These are phyloP conservation scores for Tympanuchus pallidicinctus DNA, from an alignment of 2,113 vertebrate genomes.

Conservation along the genomic window DNA sequence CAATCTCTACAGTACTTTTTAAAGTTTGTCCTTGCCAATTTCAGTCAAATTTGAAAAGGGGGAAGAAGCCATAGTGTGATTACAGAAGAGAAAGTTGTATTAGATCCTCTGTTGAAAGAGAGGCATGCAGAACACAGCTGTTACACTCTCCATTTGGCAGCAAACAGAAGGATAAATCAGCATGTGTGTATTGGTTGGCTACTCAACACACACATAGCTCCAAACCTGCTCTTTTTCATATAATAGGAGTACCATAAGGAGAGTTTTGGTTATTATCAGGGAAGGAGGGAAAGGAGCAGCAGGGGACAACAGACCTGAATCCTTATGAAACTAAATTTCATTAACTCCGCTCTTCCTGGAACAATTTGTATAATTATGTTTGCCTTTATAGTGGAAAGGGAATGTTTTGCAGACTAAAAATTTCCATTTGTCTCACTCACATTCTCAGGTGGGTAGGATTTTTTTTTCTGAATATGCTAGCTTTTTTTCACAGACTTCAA, in stretches of 20 bases:
- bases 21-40: constrained; percentile 23
- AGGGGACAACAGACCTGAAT: not conserved
- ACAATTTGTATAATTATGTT: constrained; percentile 40
- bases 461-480: not conserved
- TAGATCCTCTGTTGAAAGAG: constrained; percentile 20
- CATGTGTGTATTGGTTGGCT: not conserved
- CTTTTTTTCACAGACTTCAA: not conserved
- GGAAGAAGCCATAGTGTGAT: not conserved
- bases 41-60: constrained; percentile 2
- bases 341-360: constrained; percentile 56
- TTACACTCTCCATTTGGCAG: constrained; percentile 28
- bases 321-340: constrained; percentile 30
- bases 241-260: not conserved
- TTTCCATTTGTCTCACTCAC: not conserved
- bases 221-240: constrained; percentile 5
- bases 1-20: not conserved
- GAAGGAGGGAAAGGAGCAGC: not conserved
- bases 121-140: constrained; percentile 50
- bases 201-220: not conserved
- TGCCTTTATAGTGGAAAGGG: not conserved
- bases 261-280: constrained; percentile 40
- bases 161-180: constrained; percentile 29
- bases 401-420: constrained; percentile 2
- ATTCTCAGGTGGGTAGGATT: not conserved
- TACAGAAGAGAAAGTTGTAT: not conserved